Evolutionary conservation across 2,888 invertebrate genomes (phyloP).

Genomic region (Cotesia congregata): DNA sequence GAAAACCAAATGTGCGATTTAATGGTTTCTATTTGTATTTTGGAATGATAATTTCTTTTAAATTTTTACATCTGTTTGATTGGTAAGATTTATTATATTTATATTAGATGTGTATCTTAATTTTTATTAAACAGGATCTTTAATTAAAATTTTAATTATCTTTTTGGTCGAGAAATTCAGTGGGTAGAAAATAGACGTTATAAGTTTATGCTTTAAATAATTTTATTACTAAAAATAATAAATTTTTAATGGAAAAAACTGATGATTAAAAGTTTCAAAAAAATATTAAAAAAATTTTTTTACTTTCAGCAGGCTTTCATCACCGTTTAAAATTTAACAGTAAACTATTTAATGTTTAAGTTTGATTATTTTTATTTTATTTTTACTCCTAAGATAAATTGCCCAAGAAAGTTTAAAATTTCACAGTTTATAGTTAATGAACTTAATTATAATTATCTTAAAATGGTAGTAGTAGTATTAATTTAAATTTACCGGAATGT

Average conservation of each 20-base stretch:
- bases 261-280: no score
- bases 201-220: not conserved
- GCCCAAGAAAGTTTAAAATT: not conserved
- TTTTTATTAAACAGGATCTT: not conserved
- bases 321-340: not conserved
- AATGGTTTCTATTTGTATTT: not conserved
- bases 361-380: not conserved
- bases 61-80: not conserved
- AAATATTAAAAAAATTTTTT: not conserved
- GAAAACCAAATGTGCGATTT: not conserved
- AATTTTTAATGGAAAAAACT: no score
- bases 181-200: not conserved
- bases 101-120: not conserved
- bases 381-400: not conserved
- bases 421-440: not conserved
- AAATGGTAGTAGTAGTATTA: not conserved
- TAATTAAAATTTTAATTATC: not conserved
- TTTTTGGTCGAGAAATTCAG: not conserved
- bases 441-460: no score
- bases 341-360: not conserved
- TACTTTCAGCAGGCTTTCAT: not conserved
- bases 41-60: not conserved
- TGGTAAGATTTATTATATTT: not conserved
- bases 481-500: not conserved
- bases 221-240: not conserved